Evolutionary conservation across 2,797 vertebrate genomes (phyloP), one percentile per base, ranked within the genome.

Genomic region (Urocyon cinereoargenteus): DNA sequence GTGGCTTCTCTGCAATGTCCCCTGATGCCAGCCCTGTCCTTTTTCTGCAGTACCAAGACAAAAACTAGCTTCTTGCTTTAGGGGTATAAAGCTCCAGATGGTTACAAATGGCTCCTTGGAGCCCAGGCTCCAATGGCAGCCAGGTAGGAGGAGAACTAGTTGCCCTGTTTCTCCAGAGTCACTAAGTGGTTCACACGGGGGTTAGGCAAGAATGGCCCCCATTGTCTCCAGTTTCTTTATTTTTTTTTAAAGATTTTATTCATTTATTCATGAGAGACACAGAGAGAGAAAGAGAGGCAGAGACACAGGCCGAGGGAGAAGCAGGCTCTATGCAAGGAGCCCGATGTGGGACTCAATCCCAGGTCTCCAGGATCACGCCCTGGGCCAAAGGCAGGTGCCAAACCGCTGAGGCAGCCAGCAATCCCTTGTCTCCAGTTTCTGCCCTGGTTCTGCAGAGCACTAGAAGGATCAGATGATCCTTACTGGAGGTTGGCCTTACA

Each of bases 101-200:
- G 90, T 61, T 78, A 28, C 55, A 68, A 53, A 68, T 19, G 4
- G 22, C 45, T 68, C 55, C 64, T 82, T 55, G 64, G 36, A 55
- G 11, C 49, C 1, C 18, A 9, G 26, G 10, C 22, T 49, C 61
- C 36, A 28, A 0, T 6, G 24, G 34, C 53, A 0, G 24, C 70
- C 66, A 13, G 11, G 9, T 9, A 8, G 51, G 34, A 40, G n/a
- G 28, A 90, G 78, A 87, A 0, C 28, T 34, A 3, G 21, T 7
- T n/a, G 31, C 16, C 13, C 11, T 28, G 55, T 34, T n/a, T 59
- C 62, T 68, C 16, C 64, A 34, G 10, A 31, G 0, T 36, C 45
- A 13, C 1, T 3, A 26, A 59, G 79, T 6, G 6, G 18, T n/a
- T 49, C 4, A 6, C 9, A 6, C 0, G 1, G 8, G 21, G 31